Conservation (phyloP, 2,888 invertebrate species). For the Chrysolina haemoptera region DNA sequence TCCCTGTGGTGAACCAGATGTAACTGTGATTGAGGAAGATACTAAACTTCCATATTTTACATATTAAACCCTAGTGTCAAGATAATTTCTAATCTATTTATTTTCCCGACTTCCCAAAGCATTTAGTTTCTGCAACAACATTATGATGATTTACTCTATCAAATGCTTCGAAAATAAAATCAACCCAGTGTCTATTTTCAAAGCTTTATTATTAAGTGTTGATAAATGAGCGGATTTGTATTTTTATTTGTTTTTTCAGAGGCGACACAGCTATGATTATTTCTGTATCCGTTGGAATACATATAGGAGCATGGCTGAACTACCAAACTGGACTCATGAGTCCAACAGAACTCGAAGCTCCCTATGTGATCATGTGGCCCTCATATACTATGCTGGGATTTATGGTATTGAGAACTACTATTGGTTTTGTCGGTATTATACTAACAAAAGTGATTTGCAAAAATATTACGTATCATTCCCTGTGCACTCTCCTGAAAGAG, state of each 20-base stretch:
- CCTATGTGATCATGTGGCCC: constrained; percentile 86
- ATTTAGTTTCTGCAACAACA: too few relatives aligned
- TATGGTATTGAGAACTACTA: constrained; percentile 78
- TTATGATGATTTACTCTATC: too few relatives aligned
- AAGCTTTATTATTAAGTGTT: too few relatives aligned
- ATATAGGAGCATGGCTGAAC: constrained; percentile 87
- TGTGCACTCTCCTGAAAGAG: constrained; percentile 80
- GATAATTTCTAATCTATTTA: too few relatives aligned
- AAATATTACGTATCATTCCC: constrained; percentile 77
- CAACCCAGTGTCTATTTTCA: too few relatives aligned
- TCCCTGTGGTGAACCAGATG: too few relatives aligned
- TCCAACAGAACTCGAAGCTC: constrained; percentile 73
- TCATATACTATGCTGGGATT: constrained; percentile 80
- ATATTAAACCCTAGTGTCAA: too few relatives aligned
- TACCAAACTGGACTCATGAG: constrained; percentile 83
- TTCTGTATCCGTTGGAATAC: constrained; percentile 85
- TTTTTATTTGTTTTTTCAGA: constrained; percentile 71
- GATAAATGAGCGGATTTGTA: not conserved
- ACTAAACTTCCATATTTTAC: too few relatives aligned
- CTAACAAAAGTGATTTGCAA: constrained; percentile 80
- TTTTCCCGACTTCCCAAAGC: too few relatives aligned
- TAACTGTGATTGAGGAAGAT: too few relatives aligned
- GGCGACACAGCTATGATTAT: constrained; percentile 93
- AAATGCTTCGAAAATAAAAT: too few relatives aligned
- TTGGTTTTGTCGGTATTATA: constrained; percentile 84